phyloP scores from a whole-genome alignment of 2,113 vertebrate species.

The Actinemys pallida region DNA sequence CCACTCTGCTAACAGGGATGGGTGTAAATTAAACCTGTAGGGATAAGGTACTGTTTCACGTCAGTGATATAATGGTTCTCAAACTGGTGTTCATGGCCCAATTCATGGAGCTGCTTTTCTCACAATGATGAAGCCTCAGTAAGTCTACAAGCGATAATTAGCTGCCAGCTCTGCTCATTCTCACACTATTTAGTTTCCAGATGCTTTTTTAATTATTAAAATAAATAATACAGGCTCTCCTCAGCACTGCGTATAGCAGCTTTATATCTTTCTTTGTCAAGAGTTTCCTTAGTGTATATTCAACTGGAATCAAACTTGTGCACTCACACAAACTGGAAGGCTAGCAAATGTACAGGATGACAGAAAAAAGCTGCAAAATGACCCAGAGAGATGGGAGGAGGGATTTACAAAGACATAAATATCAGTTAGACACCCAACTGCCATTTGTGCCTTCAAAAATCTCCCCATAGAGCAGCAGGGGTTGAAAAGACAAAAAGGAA shows the following conservation, averaged over 20 bases:
- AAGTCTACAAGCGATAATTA: neutral
- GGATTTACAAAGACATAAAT: neutral
- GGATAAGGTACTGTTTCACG: neutral
- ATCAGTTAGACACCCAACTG: neutral
- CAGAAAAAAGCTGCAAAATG: neutral
- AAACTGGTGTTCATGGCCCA: neutral
- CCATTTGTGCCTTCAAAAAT: neutral
- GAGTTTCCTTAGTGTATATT: neutral
- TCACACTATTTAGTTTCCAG: neutral
- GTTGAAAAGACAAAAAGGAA: neutral
- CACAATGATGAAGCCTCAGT: neutral
- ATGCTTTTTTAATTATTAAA: neutral
- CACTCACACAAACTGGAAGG: neutral
- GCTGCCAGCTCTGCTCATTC: neutral
- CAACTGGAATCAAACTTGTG: neutral
- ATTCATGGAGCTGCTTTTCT: neutral
- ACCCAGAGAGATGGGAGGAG: neutral
- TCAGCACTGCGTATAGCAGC: neutral
- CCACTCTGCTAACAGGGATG: neutral
- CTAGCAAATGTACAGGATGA: neutral
- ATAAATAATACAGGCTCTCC: neutral
- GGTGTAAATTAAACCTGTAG: neutral
- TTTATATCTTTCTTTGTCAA: neutral
- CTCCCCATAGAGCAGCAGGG: neutral
- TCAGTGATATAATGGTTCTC: neutral